Percentiles rank a stretch among this genome's conserved stretches.
These are phyloP conservation scores for Aromia moschata DNA, from an alignment of 2,888 invertebrate species.

Conservation along the genomic window DNA sequence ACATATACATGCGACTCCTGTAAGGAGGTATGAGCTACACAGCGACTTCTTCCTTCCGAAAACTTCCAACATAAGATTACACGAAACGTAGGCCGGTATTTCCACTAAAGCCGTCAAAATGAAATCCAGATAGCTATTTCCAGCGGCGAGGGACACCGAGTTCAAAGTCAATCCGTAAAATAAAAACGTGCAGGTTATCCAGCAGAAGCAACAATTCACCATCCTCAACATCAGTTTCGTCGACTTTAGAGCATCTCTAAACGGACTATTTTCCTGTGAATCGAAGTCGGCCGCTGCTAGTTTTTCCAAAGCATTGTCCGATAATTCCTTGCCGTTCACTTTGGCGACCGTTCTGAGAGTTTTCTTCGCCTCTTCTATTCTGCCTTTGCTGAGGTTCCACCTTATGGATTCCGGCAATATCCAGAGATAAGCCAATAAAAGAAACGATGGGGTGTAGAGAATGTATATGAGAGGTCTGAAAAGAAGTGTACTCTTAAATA, in stretches of 20 bases:
- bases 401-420: constrained; percentile 77
- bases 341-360: constrained; percentile 71
- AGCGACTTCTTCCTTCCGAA: constrained; percentile 73
- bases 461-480: constrained; percentile 57
- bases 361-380: constrained; percentile 66
- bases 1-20: constrained; percentile 69
- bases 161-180: constrained; percentile 84
- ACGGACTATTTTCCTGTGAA: constrained; percentile 19
- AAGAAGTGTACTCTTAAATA: constrained; percentile 27
- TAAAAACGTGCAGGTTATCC: constrained; percentile 81
- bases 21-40: constrained; percentile 70
- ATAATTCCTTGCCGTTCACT: constrained; percentile 65
- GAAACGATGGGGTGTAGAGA: constrained; percentile 73
- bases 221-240: constrained; percentile 65
- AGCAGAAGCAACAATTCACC: constrained; percentile 77
- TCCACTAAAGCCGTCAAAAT: constrained; percentile 74
- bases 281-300: constrained; percentile 34
- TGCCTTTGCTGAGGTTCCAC: constrained; percentile 76
- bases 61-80: constrained; percentile 71
- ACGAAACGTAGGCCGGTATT: constrained; percentile 76
- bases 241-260: constrained; percentile 36
- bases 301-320: constrained; percentile 54
- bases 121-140: constrained; percentile 81
- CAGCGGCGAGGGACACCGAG: constrained; percentile 77
- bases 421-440: constrained; percentile 74